Evolutionary conservation across 2,113 vertebrate species (phyloP), one percentile per base, ranked within the genome.

Genomic region (Tachysurus fulvidraco): DNA sequence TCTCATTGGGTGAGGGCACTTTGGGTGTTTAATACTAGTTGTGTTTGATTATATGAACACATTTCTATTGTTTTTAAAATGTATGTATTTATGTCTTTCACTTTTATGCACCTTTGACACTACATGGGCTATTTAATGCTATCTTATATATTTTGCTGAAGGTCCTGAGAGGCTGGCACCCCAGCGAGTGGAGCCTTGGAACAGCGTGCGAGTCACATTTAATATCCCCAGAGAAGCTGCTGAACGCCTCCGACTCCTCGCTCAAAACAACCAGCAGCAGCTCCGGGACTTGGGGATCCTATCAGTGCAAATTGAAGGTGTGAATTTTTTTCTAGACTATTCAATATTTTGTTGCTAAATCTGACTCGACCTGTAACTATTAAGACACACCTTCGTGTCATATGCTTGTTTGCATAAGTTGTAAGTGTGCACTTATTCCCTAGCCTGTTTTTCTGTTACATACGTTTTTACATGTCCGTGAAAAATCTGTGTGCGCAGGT

Each of bases 271-370:
- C 90, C 98, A 98, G 91, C 98, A 99, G 83, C 98, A 99, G 93
- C 97, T 99, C 64, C 95, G 98, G 84, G 98, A 99, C 87, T 93
- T 99, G 91, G 98, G 98, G 85, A 99, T 99, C 88, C 97, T 99
- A 81, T 99, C 98, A 0, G 96, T 99, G 89, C 98, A 99, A 87
- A 99, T 99, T 69, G 98, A 99, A 97, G 98, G 98, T 98, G 94
- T 85, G 85, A 14, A n/a, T n/a, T n/a, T 52, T 76, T 86, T 19
- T 54, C 44, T 16, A 6, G 16, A 2, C 60, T 7, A 2, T 16
- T 87, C n/a, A 7, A 2, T 1, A 28, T 83, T 62, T 23, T 25
- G 50, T 50, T 55, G 19, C 13, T 73, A 23, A 46, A 52, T 76
- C 46, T 76, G 6, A 36, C 5, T 3, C 23, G 76, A 57, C 10